These are phyloP conservation scores for Andrena dorsata DNA, from an alignment of 2,888 invertebrate genomes.

Conservation along the genomic window DNA sequence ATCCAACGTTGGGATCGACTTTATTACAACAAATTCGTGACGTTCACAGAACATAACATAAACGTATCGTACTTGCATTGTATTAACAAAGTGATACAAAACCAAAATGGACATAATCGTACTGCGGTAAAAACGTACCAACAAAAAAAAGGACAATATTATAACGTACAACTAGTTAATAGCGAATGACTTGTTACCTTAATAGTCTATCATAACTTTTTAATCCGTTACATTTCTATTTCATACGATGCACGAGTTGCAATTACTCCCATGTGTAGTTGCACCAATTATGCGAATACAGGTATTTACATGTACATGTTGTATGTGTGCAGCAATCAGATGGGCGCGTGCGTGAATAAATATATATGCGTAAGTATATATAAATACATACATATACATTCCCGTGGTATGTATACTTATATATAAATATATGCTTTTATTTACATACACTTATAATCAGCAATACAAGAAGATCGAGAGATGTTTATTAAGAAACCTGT, in stretches of 20 bases:
- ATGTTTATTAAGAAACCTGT: conserved; percentile 41
- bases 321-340: conserved; percentile 1
- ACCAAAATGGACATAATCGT: conserved; percentile 12
- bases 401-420: conserved; percentile 5
- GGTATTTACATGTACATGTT: conserved; percentile 38
- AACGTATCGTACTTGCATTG: conserved; percentile 7
- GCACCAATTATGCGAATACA: conserved; percentile 46
- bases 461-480: conserved; percentile 53
- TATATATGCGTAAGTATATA: conserved; percentile 16
- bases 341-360: conserved; percentile 23
- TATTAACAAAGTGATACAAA: conserved; percentile 9
- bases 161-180: conserved; percentile 39
- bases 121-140: conserved; percentile 3
- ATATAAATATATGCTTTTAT: conserved; percentile 51
- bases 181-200: conserved; percentile 33
- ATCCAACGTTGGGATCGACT: neutral
- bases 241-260: conserved; percentile 47
- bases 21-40: conserved; percentile 9
- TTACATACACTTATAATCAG: conserved; percentile 56
- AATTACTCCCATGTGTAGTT: conserved; percentile 38
- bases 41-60: neutral
- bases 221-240: conserved; percentile 53
- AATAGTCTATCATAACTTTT: conserved; percentile 38
- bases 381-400: conserved; percentile 11
- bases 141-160: conserved; percentile 25